phyloP scores from a whole-genome alignment of 64 coral and sea anemone genomes.

The Montipora cactus region DNA sequence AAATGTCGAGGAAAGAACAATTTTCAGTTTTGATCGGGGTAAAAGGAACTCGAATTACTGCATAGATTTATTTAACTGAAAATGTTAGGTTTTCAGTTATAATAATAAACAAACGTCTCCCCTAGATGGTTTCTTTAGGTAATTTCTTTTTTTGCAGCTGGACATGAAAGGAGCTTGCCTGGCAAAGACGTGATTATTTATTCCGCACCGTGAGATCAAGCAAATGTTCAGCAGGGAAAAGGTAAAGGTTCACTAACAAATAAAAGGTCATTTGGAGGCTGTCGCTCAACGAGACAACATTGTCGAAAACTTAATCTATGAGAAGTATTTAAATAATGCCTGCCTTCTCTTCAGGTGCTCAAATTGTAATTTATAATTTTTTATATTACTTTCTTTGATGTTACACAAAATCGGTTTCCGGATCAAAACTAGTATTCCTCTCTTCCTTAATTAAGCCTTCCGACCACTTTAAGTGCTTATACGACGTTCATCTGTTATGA shows the following conservation, averaged over 20 bases:
- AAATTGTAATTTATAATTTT: conserved; percentile 7
- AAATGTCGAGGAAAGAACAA: too few relatives aligned
- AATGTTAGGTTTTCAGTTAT: not conserved
- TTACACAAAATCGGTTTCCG: conserved; percentile 9
- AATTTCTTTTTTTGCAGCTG: not conserved
- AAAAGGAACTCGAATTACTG: too few relatives aligned
- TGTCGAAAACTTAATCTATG: not conserved
- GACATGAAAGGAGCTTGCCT: not conserved
- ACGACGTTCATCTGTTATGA: not conserved
- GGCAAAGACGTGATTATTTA: not conserved
- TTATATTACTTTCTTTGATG: conserved; percentile 19
- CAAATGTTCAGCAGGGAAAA: not conserved
- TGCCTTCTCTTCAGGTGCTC: conserved; percentile 10
- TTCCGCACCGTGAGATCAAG: not conserved
- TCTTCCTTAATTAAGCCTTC: not conserved
- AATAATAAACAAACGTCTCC: not conserved
- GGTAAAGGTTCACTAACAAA: not conserved
- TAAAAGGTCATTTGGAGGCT: not conserved
- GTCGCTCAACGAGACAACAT: not conserved
- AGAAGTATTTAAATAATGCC: too few relatives aligned
- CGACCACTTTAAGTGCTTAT: not conserved
- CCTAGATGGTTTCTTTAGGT: not conserved
- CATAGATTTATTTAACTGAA: not conserved
- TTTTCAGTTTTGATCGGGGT: too few relatives aligned
- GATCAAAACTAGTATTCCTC: not conserved